Base-by-base conservation (phyloP, 2,888 invertebrate species). In the Sialis lutaria region DNA sequence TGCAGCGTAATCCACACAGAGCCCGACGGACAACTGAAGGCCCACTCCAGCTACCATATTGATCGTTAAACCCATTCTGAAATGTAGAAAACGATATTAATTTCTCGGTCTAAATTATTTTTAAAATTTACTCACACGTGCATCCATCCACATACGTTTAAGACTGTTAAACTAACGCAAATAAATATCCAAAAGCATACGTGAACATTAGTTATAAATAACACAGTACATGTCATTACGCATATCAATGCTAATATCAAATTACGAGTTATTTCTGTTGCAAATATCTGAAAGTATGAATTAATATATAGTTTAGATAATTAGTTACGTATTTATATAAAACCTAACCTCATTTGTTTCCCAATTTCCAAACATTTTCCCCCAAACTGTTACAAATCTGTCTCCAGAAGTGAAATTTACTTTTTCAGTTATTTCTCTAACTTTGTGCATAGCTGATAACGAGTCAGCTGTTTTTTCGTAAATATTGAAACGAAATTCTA, bases 1-100 rank as follows among this genome's bases (percentile, higher is more conserved):
- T 3, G 84, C 82, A 1, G 87, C 83, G 56, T 86, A 88, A 63
- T 89, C 88, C 0, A 88, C 83, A 57, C 86, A 85, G 45, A 89
- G 67, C 44, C 88, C 88, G 50, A 86, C 81, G 4, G 84, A 84
- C 33, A 88, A 67, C 56, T 87, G 83, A 8, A 88, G 67, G 32
- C 82, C 83, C 47, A 88, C 83, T 58, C 86, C 84, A 46, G 86
- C 82, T 7, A 82, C 82, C 45, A 85, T 75, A 60, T 88, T 87
- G 37, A 89, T 80, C 4, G 86, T 84, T 59, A 87, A 69, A 5
- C 81, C 84, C 86, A 85, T 86, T 12, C 45, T 45, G 31, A 9
- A 45, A 35, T 10, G 7, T 8, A 42, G 13, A 42, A 6, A 6
- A 42, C 13, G 35, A 45, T 45, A 12, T n/a, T 33, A 1, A 30